These are phyloP conservation scores for Kryphioiulus occultus DNA, from an alignment of 2,888 invertebrate species.

Conservation along the genomic window DNA sequence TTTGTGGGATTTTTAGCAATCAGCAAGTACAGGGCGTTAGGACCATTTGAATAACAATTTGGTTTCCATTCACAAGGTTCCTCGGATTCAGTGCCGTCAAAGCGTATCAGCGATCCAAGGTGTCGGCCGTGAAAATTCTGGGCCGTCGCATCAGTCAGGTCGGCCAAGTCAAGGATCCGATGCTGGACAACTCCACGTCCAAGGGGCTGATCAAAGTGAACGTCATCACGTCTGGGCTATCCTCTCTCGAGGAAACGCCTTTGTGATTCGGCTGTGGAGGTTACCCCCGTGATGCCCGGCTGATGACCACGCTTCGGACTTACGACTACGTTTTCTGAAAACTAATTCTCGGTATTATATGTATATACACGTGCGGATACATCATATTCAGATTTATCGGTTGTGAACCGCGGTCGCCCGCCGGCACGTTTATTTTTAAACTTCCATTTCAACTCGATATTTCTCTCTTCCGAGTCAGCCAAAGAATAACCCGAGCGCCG, in stretches of 20 bases:
- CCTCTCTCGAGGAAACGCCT: conserved; percentile 45
- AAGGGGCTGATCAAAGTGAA: conserved; percentile 47
- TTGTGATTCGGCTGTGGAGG: not conserved
- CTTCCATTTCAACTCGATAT: conserved; percentile 12
- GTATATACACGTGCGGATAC: not conserved
- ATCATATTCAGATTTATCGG: not conserved
- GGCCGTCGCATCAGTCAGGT: conserved; percentile 58
- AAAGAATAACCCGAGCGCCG: not conserved
- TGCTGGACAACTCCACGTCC: not conserved
- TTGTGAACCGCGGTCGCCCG: not conserved
- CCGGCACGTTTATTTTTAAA: not conserved
- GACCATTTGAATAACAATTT: not conserved
- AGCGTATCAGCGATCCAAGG: conserved; percentile 90
- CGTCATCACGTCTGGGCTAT: conserved; percentile 48
- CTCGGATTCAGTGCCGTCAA: conserved; percentile 85
- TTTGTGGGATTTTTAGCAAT: too few species aligned
- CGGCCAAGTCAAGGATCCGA: conserved; percentile 19
- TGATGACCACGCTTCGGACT: not conserved
- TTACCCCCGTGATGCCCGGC: not conserved
- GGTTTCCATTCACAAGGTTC: conserved; percentile 69
- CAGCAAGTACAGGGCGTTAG: too few species aligned
- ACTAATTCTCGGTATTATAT: not conserved
- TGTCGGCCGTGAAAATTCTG: conserved; percentile 82
- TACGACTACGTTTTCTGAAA: not conserved
- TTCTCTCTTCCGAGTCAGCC: conserved; percentile 33